Evolutionary conservation across 30 jellyfish, hydroid and myxozoan species (phyloP), one percentile per base, ranked within the genome.

Genomic region (Pelagia noctiluca): DNA sequence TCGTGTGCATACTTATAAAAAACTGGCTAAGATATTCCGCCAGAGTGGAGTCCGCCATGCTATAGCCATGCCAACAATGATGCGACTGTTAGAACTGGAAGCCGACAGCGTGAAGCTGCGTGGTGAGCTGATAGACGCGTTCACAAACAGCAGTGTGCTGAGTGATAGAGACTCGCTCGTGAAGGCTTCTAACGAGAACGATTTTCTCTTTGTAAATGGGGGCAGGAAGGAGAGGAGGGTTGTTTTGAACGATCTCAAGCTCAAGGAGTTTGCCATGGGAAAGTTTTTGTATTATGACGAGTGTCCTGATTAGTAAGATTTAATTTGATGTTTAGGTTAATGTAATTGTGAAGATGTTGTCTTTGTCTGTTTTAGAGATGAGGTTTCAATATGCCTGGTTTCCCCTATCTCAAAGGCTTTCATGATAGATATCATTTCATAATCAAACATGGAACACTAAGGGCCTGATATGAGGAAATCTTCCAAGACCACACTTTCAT

Each of bases 1-100:
- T 2, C 88, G 80, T 65, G 24, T 70, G 21, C 37, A 36, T 18
- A 77, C 31, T 22, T 92, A 79, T 47, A 46, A 31, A 26, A 75
- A 81, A 34, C 78, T 92, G 5, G 83, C 96, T 30, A 86, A 86
- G 70, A 91, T 78, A 50, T 86, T 87, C 65, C 95, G 98, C 35
- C 84, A 86, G 75, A 86, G 97, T 78, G 98, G 98, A 31, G 96
- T 92, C 3, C 96, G 98, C 0, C 98, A 92, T 80, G 90, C 92
- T 24, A 86, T 92, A 29, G 98, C 98, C 0, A 30, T 92, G 66
- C 98, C 98, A 26, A 86, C 98, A 1, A 70, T 93, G 8, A 30
- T 80, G 62, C 60, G 90, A 77, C n/a, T 83, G 65, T 50, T 93
- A 2, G 89, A 75, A 35, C 81, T 82, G 12, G 95, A 75, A 29